Evolutionary conservation across 2,797 vertebrate genomes (phyloP), one percentile per base, ranked within the genome.

Genomic region (Fistularia tabacaria): DNA sequence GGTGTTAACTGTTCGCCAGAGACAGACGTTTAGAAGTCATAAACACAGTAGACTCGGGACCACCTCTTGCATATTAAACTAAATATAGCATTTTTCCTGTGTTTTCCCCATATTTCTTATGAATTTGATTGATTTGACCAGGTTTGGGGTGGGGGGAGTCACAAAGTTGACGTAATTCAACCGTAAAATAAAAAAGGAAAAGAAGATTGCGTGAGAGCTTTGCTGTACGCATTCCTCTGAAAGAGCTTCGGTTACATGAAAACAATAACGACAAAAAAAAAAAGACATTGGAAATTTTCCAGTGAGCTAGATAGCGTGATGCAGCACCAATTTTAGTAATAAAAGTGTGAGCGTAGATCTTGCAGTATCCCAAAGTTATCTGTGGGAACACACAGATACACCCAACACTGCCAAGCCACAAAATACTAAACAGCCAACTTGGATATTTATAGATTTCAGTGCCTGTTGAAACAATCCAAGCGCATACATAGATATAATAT

Each of bases 191-290:
- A 40, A 40, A 40, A 40, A 40, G 2, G 39, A 2, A 40, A 40
- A 40, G 10, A 10, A 40, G 7, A 11, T 36, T 2, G 46, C 49
- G 38, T 38, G 40, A 48, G 8, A 14, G 59, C 59, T 49, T 71
- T 47, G 38, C 9, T 62, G 69, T 56, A 67, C 70, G 41, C 54
- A 50, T 60, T 43, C 49, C 44, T 43, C 6, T 36, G 56, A 53
- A 56, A 14, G 37, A 57, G 14, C 45, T 54, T 36, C 7, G 46
- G 56, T 38, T 59, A 46, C 14, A 60, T 13, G 8, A 40, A 40
- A 40, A 40, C 8, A 40, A 40, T 10, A 41, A 57, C 25, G 25
- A 25, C 25, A 25, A 51, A 48, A 11, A 38, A 38, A 46, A 38
- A 3, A 46, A 46, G 38, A 36, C 6, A 7, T 38, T 52, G 54